Evolutionary conservation across 1,140 invertebrate genomes (phyloP).

Genomic region (Ostrea edulis): DNA sequence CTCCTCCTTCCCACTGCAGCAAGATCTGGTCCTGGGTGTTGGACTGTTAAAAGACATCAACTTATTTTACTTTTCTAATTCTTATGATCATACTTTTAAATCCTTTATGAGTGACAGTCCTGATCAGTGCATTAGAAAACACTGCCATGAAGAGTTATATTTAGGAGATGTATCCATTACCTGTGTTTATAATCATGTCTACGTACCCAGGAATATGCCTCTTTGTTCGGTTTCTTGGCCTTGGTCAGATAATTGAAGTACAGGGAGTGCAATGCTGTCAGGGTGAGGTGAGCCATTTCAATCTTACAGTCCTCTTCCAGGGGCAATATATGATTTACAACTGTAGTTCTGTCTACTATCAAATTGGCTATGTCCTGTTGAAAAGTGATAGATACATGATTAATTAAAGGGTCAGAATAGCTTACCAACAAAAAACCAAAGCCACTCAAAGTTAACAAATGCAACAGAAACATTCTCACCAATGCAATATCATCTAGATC

Average conservation of each 20-base stretch:
- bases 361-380: slow-evolving; percentile 91
- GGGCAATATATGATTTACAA: slow-evolving; percentile 91
- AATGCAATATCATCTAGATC: slow-evolving; percentile 80
- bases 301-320: slow-evolving; percentile 50
- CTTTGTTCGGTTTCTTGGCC: slow-evolving; percentile 83
- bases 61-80: too few relatives aligned
- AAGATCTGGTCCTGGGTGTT: slow-evolving; percentile 86
- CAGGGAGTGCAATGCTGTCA: slow-evolving; percentile 89
- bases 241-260: slow-evolving; percentile 89
- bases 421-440: background rate
- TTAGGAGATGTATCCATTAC: too few relatives aligned
- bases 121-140: too few relatives aligned
- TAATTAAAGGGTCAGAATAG: background rate
- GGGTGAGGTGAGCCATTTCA: slow-evolving; percentile 65
- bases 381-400: background rate
- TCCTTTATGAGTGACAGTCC: too few relatives aligned
- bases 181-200: too few relatives aligned
- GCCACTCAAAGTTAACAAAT: background rate
- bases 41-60: slow-evolving; percentile 81
- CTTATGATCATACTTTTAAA: too few relatives aligned
- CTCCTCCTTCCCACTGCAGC: slow-evolving; percentile 91
- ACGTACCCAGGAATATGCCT: slow-evolving; percentile 68
- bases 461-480: slow-evolving; percentile 61
- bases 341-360: slow-evolving; percentile 94
- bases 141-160: too few relatives aligned